phyloP scores from a whole-genome alignment of 1,140 invertebrate species.

The Hirudo medicinalis region DNA sequence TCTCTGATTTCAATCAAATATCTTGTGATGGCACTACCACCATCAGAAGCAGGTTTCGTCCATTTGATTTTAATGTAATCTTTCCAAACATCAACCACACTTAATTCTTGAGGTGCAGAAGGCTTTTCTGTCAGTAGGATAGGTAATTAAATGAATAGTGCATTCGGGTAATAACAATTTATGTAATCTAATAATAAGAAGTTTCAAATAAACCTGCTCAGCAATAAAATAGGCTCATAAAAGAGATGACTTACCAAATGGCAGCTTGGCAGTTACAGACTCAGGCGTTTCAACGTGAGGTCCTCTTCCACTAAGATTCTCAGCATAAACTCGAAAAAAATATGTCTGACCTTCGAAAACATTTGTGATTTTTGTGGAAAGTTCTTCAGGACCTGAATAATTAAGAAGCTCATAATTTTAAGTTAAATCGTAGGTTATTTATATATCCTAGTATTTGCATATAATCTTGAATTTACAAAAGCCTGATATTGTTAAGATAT shows the following conservation, averaged over 20 bases:
- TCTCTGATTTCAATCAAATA: constrained; percentile 22
- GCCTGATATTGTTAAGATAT: not conserved
- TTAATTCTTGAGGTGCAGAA: constrained; percentile 25
- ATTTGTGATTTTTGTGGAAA: constrained; percentile 63
- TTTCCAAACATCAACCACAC: constrained; percentile 31
- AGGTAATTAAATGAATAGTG: constrained; percentile 15
- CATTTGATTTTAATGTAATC: constrained; percentile 58
- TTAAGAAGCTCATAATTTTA: not conserved
- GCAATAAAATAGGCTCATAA: not conserved
- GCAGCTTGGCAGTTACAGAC: constrained; percentile 19
- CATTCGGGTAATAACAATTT: not conserved
- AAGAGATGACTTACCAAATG: constrained; percentile 18
- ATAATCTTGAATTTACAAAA: not conserved
- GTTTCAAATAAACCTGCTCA: not conserved
- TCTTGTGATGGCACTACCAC: constrained; percentile 51
- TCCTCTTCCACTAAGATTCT: constrained; percentile 23
- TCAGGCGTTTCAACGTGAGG: constrained; percentile 15
- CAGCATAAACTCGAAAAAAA: constrained; percentile 58
- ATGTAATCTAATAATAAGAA: not conserved
- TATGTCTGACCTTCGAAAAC: constrained; percentile 84
- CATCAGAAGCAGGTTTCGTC: constrained; percentile 64
- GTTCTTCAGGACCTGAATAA: constrained; percentile 20
- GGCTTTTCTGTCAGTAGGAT: constrained; percentile 1
- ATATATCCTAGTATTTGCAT: not conserved
- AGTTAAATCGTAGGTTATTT: not conserved